Base-by-base conservation (phyloP, 2,113 vertebrate genomes). In the Helogale parvula region DNA sequence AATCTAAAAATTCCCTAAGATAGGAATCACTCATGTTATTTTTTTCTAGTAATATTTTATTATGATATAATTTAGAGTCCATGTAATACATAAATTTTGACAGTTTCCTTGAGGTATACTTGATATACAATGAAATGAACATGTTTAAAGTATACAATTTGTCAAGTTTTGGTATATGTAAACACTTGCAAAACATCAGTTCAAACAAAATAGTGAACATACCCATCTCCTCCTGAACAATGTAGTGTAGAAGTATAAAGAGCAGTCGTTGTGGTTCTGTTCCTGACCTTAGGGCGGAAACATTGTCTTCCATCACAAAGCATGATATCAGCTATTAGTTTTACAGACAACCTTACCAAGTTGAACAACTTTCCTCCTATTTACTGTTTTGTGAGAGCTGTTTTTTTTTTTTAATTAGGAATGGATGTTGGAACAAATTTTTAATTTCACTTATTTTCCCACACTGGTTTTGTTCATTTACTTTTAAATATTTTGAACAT, bases 41-140 rank as follows among this genome's bases (percentile, higher is more conserved):
- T 84, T 77, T 81, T 92, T n/a, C 29, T n/a, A 77, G 77, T 88
- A 83, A 74, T 41, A 68, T 72, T 63, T 93, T 80, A 88, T 88
- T 90, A 19, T 50, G 21, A 54, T 76, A 68, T 13, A 50, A 76
- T 69, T 50, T 82, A 76, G 21, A 69, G 52, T 1, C 2, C 74
- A 2, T 66, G 23, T 76, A 54, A 72, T 47, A 47, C 7, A 84
- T 5, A 93, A 17, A 57, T 47, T 83, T 38, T 84, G 50, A 77
- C 47, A 83, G 35, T 8, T 91, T 68, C 82, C 50, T 72, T 93
- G 52, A 84, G 16, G 50, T 84, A 25, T 63, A 47, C 50, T 68
- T 83, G 21, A 21, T 41, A 83, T 63, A 45, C 25, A 94, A 71
- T 54, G 31, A 85, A 69, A 31, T 38, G 15, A 7, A 33, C 52